phyloP scores from a whole-genome alignment of 2,888 invertebrate genomes.

The Callyntrura sp. region DNA sequence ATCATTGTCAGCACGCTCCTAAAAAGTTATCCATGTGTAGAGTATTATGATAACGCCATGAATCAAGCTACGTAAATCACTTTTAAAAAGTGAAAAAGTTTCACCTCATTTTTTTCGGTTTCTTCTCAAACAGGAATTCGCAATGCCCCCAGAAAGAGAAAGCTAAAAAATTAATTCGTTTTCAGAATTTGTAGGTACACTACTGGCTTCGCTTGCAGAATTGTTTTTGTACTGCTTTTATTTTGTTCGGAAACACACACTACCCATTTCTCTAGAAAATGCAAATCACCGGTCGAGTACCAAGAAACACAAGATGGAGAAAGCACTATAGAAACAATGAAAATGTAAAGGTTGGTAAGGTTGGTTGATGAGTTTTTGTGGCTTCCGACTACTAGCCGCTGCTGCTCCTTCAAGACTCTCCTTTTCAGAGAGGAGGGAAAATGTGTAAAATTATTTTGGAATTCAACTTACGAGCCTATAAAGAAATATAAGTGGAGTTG shows the following conservation, averaged over 20 bases:
- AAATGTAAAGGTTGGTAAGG: slow-evolving; percentile 11
- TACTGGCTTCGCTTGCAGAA: neutral
- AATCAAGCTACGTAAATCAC: slow-evolving; percentile 63
- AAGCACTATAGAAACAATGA: slow-evolving; percentile 4
- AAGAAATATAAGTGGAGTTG: neutral
- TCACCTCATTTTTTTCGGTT: neutral
- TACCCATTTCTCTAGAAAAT: slow-evolving; percentile 4
- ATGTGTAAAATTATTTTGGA: slow-evolving; percentile 11
- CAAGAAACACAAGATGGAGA: neutral
- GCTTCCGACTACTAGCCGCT: slow-evolving; percentile 13
- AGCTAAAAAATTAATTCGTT: neutral
- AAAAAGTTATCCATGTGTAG: slow-evolving; percentile 60
- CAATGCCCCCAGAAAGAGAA: neutral
- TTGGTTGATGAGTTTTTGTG: slow-evolving; percentile 32
- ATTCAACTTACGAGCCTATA: neutral
- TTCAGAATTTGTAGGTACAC: neutral
- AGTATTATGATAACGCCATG: slow-evolving; percentile 59
- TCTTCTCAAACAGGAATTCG: neutral
- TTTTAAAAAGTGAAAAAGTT: slow-evolving; percentile 31
- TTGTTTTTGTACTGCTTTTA: neutral
- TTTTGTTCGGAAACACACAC: neutral
- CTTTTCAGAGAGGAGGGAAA: neutral
- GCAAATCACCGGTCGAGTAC: slow-evolving; percentile 26
- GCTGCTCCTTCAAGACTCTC: neutral
- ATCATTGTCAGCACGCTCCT: slow-evolving; percentile 38